Base-by-base conservation (phyloP, 2,113 vertebrate genomes). In the Condylura cristata region DNA sequence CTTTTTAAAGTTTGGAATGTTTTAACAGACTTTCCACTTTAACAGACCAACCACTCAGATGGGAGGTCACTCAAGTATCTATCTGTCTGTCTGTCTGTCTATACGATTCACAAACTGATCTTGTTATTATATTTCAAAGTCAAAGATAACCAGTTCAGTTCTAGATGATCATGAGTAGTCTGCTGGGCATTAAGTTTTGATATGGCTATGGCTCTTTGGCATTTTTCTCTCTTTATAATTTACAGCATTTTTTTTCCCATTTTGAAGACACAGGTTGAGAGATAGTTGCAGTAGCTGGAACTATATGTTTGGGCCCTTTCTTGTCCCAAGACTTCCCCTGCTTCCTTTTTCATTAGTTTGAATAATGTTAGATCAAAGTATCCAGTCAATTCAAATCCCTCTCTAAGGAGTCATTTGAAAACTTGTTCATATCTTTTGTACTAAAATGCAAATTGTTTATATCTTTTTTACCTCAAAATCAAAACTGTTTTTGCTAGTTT, bases 161-260 rank as follows among this genome's bases (percentile, higher is more conserved):
- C 70, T 80, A 86, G 75, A 9, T 75, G 13, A 53, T 58, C 8
- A 11, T 48, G 60, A 87, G 68, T 76, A 75, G 24, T 46, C 37
- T 80, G 8, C 24, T 51, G 56, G 6, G 10, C 30, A 86, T 66
- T 68, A 70, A 74, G 4, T 94, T 89, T 93, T 81, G 48, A 53
- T 75, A 60, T 30, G 12, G 24, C 60, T 34, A 9, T 70, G 56
- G 7, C 6, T 65, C 18, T 65, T 56, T 44, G n/a, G 6, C n/a
- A 70, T 79, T 87, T 95, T 51, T 14, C 24, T 91, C 66, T 74
- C 18, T 39, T 65, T 61, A 85, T 90, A 79, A 90, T 65, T 71
- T 74, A 76, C 0, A 80, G 20, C 5, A 39, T 32, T 68, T 58
- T 10, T 10, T 63, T 60, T 9, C 60, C 30, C 86, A 65, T 74